Evolutionary conservation across 64 coral and sea anemone species (phyloP), one percentile per base, ranked within the genome.

Genomic region (Cladopsammia gracilis): DNA sequence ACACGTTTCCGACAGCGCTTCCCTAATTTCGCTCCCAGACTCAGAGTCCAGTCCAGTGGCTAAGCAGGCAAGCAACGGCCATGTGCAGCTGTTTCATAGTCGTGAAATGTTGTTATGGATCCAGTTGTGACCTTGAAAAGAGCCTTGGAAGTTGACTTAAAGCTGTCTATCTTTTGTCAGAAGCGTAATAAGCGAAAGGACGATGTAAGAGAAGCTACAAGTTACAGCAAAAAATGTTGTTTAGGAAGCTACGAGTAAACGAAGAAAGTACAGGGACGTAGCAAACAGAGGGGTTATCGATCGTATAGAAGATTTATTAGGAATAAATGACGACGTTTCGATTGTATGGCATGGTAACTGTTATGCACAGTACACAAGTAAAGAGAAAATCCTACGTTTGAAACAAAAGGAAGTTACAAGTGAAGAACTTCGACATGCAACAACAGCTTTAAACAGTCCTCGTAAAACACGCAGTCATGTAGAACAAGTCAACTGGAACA

Each of bases 341-440:
- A 86, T 95, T 86, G 71, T 90, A 51, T 90, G 62, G 87, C 93
- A 95, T 68, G 47, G 24, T 51, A 95, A 83, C 54, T 95, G 80
- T 44, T 95, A 88, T 78, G 84, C 65, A 12, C 64, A 54, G 71
- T 87, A 64, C 43, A 88, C 94, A 25, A 86, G 87, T 86, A 90
- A 95, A 86, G 56, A 86, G 22, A 86, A 90, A 86, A 86, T 86
- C 54, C 76, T 86, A 74, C 86, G 87, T 66, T 74, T 95, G 56
- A 19, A 95, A 64, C 79, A 77, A 76, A 90, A 95, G 72, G 20
- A 24, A 46, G 60, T 52, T 11, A 86, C 83, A 64, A 93, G 45
- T 86, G 70, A 93, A 89, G 13, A 65, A 78, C 14, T 77, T 48
- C 54, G 25, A 94, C 48, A 69, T 80, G 62, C 51, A 87, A 87